Evolutionary conservation across 37 sponge, comb jelly and placozoan genomes (phyloP).

Genomic region (Eunapius fragilis): DNA sequence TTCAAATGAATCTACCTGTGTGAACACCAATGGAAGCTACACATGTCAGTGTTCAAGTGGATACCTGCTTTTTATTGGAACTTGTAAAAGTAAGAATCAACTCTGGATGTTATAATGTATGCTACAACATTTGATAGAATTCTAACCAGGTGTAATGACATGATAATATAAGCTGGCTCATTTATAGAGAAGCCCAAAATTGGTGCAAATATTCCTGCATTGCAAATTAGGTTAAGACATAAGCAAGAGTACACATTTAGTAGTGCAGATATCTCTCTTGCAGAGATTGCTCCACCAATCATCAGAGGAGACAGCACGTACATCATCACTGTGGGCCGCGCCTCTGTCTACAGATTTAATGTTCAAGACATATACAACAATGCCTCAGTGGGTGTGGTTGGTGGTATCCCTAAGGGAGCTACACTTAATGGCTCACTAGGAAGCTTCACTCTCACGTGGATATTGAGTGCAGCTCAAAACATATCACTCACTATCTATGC

Average conservation of each 20-base stretch:
- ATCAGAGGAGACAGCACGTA: slow-evolving; percentile 37
- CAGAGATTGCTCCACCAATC: slow-evolving; percentile 61
- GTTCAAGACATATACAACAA: slow-evolving; percentile 22
- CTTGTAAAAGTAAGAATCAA: not conserved
- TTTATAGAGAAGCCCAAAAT: no score
- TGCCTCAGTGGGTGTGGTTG: slow-evolving; percentile 7
- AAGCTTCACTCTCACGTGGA: slow-evolving; percentile 32
- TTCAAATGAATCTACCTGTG: not conserved
- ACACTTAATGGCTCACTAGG: not conserved
- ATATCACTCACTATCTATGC: slow-evolving; percentile 22
- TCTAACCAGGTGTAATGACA: no score
- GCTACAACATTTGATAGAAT: no score
- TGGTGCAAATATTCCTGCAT: no score
- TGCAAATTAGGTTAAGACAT: no score
- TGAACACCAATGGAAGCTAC: not conserved
- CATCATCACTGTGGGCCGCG: slow-evolving; percentile 21
- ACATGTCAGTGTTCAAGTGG: not conserved
- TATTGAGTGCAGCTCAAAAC: not conserved
- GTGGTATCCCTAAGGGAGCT: not conserved
- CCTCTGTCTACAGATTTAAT: slow-evolving; percentile 34
- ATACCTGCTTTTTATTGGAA: not conserved
- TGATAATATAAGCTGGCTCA: no score
- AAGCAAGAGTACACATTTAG: no score
- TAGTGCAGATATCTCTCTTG: not conserved
- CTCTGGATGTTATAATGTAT: no score